Evolutionary conservation across 2,113 vertebrate genomes (phyloP).

Genomic region (Myotis brandtii): DNA sequence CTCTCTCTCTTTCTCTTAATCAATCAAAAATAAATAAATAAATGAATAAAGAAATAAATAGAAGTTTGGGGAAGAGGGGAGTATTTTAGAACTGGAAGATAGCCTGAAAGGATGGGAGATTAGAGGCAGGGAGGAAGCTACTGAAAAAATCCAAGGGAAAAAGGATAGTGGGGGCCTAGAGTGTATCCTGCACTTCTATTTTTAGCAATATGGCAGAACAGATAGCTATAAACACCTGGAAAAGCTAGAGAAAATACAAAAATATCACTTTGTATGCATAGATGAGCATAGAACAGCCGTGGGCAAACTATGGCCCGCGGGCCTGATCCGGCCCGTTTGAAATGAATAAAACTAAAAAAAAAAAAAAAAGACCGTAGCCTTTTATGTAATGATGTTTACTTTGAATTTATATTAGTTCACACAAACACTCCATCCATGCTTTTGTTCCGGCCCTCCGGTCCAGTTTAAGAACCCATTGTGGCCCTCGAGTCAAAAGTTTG

Average conservation of each 20-base stretch:
- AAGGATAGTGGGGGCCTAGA: not conserved
- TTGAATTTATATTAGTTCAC: too few species aligned
- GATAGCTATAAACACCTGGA: not conserved
- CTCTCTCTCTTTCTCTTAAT: not conserved
- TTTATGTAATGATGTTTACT: too few species aligned
- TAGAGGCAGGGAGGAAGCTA: not conserved
- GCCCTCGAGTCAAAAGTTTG: too few species aligned
- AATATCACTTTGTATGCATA: not conserved
- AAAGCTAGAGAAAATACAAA: not conserved
- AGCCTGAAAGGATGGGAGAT: not conserved
- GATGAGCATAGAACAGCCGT: not conserved
- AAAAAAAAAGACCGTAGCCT: too few species aligned
- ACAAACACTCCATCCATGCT: too few species aligned
- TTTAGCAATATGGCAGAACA: not conserved
- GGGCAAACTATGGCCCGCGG: too few species aligned
- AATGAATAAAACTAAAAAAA: too few species aligned
- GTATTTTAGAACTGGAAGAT: not conserved
- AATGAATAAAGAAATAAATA: too few species aligned
- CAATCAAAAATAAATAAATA: not conserved
- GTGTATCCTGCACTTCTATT: not conserved
- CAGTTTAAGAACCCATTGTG: too few species aligned
- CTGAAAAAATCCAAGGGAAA: not conserved
- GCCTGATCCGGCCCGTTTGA: too few species aligned
- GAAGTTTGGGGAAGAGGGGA: not conserved
- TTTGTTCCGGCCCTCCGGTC: too few species aligned